A percentile compares a stretch with the other conserved stretches of the same genome.
phyloP scores from a whole-genome alignment of 2,888 invertebrate genomes.

The Melanophora roralis region DNA sequence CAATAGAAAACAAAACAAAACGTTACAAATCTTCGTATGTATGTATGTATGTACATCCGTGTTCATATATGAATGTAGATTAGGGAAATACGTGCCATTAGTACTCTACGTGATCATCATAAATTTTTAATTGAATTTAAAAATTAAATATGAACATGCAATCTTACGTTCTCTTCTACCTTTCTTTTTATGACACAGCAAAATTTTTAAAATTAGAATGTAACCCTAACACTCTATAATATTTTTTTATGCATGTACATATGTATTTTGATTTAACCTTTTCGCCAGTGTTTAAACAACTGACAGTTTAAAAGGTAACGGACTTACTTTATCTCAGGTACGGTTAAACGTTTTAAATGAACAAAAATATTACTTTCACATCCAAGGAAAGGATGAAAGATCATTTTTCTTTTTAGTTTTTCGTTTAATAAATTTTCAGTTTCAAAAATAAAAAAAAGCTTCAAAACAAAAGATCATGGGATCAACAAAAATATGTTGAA shows the following conservation, averaged over 20 bases:
- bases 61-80: background rate
- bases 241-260: background rate
- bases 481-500: conserved; percentile 40
- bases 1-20: background rate
- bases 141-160: conserved; percentile 55
- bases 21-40: background rate
- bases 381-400: conserved; percentile 46
- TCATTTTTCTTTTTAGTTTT: conserved; percentile 53
- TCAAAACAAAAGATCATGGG: conserved; percentile 57
- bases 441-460: conserved; percentile 40
- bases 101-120: conserved; percentile 57
- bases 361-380: background rate
- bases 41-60: background rate
- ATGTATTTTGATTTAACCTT: conserved; percentile 50
- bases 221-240: conserved; percentile 44
- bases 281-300: conserved; percentile 54
- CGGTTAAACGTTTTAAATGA: conserved; percentile 6
- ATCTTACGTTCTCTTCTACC: conserved; percentile 1
- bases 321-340: conserved; percentile 51
- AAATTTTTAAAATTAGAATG: conserved; percentile 36
- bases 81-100: conserved; percentile 45
- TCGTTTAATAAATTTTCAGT: conserved; percentile 16
- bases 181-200: conserved; percentile 49
- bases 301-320: conserved; percentile 50
- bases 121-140: conserved; percentile 62